These are phyloP conservation scores for human (Homo sapiens) DNA, from an alignment of 2,113 vertebrate genomes.

Conservation along the genomic window DNA sequence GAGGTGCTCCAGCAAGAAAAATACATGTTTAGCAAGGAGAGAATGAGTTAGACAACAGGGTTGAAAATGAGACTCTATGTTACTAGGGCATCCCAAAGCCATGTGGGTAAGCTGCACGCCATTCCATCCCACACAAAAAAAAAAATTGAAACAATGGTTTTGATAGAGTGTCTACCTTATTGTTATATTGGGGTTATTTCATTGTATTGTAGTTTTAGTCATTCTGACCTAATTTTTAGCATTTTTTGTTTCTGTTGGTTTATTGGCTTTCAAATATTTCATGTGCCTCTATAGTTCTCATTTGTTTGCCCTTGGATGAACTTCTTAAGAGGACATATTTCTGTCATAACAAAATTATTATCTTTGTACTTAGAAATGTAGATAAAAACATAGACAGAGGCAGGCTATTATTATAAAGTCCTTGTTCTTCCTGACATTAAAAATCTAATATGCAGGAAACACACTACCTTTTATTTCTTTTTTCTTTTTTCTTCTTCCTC, in stretches of 20 bases:
- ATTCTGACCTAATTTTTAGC: neutral
- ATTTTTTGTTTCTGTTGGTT: neutral
- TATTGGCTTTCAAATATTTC: neutral
- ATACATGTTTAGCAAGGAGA: accelerated
- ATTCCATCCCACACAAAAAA: neutral
- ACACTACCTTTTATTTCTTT: neutral
- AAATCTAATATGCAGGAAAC: neutral
- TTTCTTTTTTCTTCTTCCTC: neutral
- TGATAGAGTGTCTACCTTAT: neutral
- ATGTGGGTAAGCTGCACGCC: accelerated
- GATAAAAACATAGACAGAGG: neutral
- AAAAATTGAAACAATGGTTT: neutral
- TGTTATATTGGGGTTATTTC: neutral
- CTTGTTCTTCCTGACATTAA: neutral
- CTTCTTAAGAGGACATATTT: neutral
- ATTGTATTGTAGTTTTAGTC: neutral
- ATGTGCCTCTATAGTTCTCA: neutral
- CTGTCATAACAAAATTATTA: neutral
- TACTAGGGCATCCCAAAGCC: neutral
- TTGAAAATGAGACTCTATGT: neutral
- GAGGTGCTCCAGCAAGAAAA: neutral
- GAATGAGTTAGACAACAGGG: accelerated
- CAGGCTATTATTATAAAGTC: neutral
- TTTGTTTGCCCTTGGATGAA: neutral
- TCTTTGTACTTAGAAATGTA: neutral